Conservation (phyloP, 2,113 vertebrate genomes). For the Xyrauchen texanus region DNA sequence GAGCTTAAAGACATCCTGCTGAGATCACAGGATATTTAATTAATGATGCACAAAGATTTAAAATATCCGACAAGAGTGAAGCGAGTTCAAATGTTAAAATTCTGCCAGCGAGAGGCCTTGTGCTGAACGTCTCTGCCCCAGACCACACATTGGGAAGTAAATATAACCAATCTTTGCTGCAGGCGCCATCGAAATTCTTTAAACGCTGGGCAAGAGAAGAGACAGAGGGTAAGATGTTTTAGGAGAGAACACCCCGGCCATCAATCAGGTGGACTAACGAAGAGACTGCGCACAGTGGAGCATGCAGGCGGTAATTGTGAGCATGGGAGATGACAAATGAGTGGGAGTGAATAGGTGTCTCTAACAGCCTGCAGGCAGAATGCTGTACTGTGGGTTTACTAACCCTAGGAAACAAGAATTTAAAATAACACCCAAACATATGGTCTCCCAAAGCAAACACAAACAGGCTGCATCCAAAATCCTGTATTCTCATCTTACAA, state of each 20-base stretch:
- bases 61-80: slow-evolving; percentile 16
- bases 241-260: slow-evolving; percentile 38
- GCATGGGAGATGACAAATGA: slow-evolving; percentile 50
- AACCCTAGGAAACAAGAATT: slow-evolving; percentile 34
- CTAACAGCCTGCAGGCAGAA: slow-evolving; percentile 32
- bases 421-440: slow-evolving; percentile 9
- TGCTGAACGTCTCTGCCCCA: neutral
- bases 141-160: slow-evolving; percentile 19
- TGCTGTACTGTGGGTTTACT: slow-evolving; percentile 36
- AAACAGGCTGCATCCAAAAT: neutral
- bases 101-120: neutral
- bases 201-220: slow-evolving; percentile 26
- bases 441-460: slow-evolving; percentile 21
- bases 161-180: neutral
- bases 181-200: slow-evolving; percentile 16
- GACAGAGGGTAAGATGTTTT: slow-evolving; percentile 32
- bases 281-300: slow-evolving; percentile 28
- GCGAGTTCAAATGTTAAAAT: slow-evolving; percentile 7
- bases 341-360: slow-evolving; percentile 30
- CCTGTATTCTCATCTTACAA: too few relatives aligned
- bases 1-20: slow-evolving; percentile 24
- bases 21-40: slow-evolving; percentile 35
- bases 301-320: slow-evolving; percentile 43
- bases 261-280: slow-evolving; percentile 51
- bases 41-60: slow-evolving; percentile 23